Conservation (phyloP, 1,140 invertebrate genomes). For the Procambarus clarkii region DNA sequence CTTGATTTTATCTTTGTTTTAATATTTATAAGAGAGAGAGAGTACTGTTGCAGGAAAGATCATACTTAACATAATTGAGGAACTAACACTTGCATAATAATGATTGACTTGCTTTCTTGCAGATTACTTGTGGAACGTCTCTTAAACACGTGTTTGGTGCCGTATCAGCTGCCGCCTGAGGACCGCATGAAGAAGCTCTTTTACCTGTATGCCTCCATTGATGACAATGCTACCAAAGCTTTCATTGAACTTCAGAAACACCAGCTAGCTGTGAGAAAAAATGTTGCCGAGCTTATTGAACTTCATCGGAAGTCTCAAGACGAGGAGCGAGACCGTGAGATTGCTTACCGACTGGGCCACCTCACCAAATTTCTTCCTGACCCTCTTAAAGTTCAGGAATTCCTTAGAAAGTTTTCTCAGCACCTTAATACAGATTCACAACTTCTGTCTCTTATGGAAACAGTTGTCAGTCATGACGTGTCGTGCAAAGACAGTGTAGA, state of each 20-base stretch:
- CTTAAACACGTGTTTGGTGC: constrained; percentile 96
- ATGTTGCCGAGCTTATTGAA: constrained; percentile 90
- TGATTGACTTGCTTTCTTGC: constrained; percentile 75
- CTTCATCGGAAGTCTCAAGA: constrained; percentile 83
- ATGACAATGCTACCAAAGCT: constrained; percentile 96
- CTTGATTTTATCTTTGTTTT: too few relatives aligned
- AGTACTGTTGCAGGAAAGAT: too few relatives aligned
- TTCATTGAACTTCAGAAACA: constrained; percentile 96
- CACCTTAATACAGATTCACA: constrained; percentile 87
- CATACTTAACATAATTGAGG: too few relatives aligned
- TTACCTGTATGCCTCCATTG: constrained; percentile 92
- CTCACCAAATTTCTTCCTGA: constrained; percentile 90
- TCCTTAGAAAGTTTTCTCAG: constrained; percentile 90
- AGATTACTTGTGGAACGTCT: constrained; percentile 93
- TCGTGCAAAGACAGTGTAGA: constrained; percentile 93
- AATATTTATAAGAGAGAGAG: too few relatives aligned
- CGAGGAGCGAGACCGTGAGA: constrained; percentile 82
- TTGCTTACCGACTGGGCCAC: constrained; percentile 80
- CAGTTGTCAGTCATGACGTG: constrained; percentile 89
- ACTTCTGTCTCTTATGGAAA: constrained; percentile 90
- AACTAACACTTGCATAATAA: not conserved
- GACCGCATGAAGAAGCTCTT: constrained; percentile 97
- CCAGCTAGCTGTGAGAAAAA: constrained; percentile 83
- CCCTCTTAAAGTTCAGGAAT: constrained; percentile 93
- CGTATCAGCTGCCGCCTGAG: constrained; percentile 89